Conservation (phyloP, 2,797 vertebrate genomes). For the Melanotaenia maccullochi region DNA sequence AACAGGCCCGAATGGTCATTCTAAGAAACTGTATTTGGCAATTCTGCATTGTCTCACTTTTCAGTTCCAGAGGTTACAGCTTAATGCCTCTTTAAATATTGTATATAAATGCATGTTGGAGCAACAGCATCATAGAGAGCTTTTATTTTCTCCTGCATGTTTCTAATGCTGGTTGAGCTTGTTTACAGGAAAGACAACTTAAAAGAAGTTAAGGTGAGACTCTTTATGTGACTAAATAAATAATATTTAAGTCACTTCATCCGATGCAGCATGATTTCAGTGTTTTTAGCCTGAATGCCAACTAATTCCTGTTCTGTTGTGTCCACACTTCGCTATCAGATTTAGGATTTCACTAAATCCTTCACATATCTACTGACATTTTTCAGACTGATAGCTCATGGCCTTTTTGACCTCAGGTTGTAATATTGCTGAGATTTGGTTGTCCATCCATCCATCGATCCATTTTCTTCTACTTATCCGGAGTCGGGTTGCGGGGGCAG, state of each 20-base stretch:
- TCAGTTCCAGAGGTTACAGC: neutral
- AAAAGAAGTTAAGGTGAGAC: neutral
- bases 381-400: slow-evolving; percentile 34
- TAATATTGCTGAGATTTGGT: slow-evolving; percentile 53
- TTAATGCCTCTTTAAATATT: neutral
- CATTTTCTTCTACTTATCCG: no score
- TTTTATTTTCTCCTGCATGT: neutral
- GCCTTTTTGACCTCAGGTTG: slow-evolving; percentile 57
- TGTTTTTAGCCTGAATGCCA: neutral
- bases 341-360: slow-evolving; percentile 34
- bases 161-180: neutral
- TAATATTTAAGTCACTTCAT: neutral
- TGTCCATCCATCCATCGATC: neutral
- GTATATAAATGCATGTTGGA: neutral
- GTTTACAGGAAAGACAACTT: neutral
- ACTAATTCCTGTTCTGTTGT: slow-evolving; percentile 15
- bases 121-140: neutral
- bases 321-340: slow-evolving; percentile 32
- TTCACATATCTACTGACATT: slow-evolving; percentile 29
- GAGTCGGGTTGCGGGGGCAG: no score
- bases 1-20: neutral
- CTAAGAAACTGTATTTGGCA: neutral
- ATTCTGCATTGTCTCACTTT: neutral
- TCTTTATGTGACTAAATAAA: neutral
- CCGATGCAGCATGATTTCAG: neutral